Base-by-base conservation (phyloP, 2,113 vertebrate species). In the Pseudois nayaur region DNA sequence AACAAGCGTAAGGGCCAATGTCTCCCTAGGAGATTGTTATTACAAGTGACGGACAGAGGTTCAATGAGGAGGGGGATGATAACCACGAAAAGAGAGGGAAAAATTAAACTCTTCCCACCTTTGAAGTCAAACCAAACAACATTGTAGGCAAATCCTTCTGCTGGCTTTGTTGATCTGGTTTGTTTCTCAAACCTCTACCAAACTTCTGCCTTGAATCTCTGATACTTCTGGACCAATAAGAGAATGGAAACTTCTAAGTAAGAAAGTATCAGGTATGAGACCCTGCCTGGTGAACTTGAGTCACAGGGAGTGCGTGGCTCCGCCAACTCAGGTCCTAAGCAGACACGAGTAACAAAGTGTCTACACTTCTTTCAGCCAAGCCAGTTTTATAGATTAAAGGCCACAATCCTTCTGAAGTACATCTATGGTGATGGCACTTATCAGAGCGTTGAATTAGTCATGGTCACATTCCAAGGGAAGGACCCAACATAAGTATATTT, bases 171-270 rank as follows among this genome's bases (percentile, higher is more conserved):
- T 60, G 55, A 40, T 50, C 16, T 67, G 86, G 55, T 90, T 21
- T 89, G 57, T 96, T 98, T 97, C 60, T 94, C 62, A 94, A 89
- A 83, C 31, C 12, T 92, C 79, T 95, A 13, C 92, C 74, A 95
- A 89, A 83, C 29, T 12, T 95, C 82, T 95, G 11, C 17, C 31
- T 93, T 96, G 15, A 78, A 96, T 31, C 79, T 7, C 11, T 97
- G 89, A 81, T 67, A 81, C 36, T 52, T 87, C 48, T 1, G 86
- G 54, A 97, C 96, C 60, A 52, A 71, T 95, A 82, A 89, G 74
- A 88, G 2, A 54, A 59, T 60, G 21, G 43, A 82, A 10, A 87
- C 5, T 15, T 33, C 52, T 2, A 11, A 78, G 43, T 57, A 83
- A 54, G 84, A 95, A 92, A 87, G 59, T 0, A 0, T 97, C 86